Conservation (phyloP, 2,888 invertebrate genomes). For the Cordylochernes scorpioides region DNA sequence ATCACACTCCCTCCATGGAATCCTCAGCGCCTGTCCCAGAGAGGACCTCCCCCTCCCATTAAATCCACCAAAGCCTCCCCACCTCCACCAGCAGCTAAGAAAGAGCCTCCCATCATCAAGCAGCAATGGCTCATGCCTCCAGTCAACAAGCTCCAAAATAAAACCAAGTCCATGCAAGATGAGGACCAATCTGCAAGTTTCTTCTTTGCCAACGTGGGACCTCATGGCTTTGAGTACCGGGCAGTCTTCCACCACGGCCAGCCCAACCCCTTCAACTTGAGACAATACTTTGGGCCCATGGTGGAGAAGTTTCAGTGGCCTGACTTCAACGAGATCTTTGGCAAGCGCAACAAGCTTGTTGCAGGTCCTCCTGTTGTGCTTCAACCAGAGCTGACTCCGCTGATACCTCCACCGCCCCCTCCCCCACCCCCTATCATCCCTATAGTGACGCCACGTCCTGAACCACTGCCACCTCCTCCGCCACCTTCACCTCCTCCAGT, state of each 20-base stretch:
- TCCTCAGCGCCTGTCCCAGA: too few relatives aligned
- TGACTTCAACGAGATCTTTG: background rate
- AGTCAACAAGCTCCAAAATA: background rate
- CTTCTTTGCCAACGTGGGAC: slow-evolving; percentile 13
- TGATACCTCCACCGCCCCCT: background rate
- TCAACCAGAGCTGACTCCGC: background rate
- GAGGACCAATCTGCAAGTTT: slow-evolving; percentile 6
- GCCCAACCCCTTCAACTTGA: background rate
- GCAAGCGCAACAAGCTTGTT: too few relatives aligned
- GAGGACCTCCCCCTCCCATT: too few relatives aligned
- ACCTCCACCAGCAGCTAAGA: too few relatives aligned
- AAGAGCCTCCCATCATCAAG: too few relatives aligned
- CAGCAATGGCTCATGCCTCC: background rate
- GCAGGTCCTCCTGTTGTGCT: too few relatives aligned
- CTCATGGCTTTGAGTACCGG: slow-evolving; percentile 12
- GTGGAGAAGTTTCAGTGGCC: background rate
- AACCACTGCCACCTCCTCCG: background rate
- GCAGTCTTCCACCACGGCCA: slow-evolving; percentile 10
- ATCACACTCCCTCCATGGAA: too few relatives aligned
- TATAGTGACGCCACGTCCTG: background rate
- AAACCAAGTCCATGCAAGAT: background rate
- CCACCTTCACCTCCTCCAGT: background rate
- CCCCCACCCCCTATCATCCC: background rate
- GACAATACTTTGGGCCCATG: background rate
- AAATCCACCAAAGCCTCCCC: too few relatives aligned